Base-by-base conservation (phyloP, 2,113 vertebrate species). In the Antechinus stuartii region DNA sequence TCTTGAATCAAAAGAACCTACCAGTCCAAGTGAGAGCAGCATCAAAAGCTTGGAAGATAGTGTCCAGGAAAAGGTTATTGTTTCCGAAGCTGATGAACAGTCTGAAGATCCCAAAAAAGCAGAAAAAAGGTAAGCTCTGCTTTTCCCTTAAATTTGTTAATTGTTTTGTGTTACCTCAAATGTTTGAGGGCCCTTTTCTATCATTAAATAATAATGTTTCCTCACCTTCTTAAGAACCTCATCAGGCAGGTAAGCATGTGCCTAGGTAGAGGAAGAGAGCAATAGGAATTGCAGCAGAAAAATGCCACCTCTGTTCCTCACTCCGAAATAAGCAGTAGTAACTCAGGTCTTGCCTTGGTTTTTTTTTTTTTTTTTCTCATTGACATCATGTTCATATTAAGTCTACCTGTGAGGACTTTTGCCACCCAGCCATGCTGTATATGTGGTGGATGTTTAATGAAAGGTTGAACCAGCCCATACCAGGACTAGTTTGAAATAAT, bases 111-210 rank as follows among this genome's bases (percentile, higher is more conserved):
- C 93, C 68, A 97, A 95, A 97, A 92, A 6, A 49, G 98, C 98
- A 95, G 92, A 0, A 11, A 98, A 98, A 98, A 98, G 97, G 99
- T 99, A 96, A 96, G 96, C 19, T 84, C 42, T 42, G n/a, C 19
- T 23, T 84, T 84, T 84, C 22, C 23, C 68, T 91, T 89, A 35
- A 0, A 61, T 61, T 90, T 61, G 3, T 2, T 1, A 56, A 23
- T 89, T 55, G 23, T 90, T 91, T 94, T 27, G 27, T 91, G 2
- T 22, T 57, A 57, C 52, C 46, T 94, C 56, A 24, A 26, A 42
- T 84, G 35, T 42, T 76, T 68, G 27, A 68, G 57, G 12, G 16
- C 3, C 26, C 61, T 76, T 76, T n/a, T 76, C n/a, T 1, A 76
- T n/a, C 61, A 14, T 19, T 30, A 76, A n/a, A 76, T 76, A 35